Conservation (phyloP, 1,140 invertebrate species). For the Cotesia vestalis region DNA sequence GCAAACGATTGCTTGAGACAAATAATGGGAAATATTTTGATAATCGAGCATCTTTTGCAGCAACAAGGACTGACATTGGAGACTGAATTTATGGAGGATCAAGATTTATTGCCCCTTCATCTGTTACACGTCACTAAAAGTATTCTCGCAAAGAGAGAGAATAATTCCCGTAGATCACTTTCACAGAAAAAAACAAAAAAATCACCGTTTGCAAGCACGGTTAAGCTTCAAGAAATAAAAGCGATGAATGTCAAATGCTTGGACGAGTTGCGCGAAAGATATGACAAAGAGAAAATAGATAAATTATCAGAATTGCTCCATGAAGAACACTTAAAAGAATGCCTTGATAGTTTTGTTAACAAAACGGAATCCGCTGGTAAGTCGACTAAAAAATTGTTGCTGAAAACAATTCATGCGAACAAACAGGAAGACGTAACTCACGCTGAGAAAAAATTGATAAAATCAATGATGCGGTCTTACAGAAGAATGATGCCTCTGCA, state of each 20-base stretch:
- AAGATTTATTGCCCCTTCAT: constrained; percentile 19
- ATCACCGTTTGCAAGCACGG: constrained; percentile 1
- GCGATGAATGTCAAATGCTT: constrained; percentile 29
- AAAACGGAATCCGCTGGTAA: constrained; percentile 4
- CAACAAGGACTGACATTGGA: constrained; percentile 30
- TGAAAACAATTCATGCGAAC: not conserved
- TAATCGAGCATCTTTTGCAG: constrained; percentile 25
- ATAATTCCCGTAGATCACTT: not conserved
- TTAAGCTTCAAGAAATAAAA: constrained; percentile 17
- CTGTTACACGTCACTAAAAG: constrained; percentile 32
- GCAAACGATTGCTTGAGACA: constrained; percentile 25
- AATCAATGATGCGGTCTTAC: constrained; percentile 19
- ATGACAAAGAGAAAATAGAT: constrained; percentile 15
- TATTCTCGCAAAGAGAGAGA: constrained; percentile 7
- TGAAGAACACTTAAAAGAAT: constrained; percentile 11
- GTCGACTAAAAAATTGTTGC: not conserved
- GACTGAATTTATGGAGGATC: constrained; percentile 26
- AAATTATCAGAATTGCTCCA: constrained; percentile 16
- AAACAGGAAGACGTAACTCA: constrained; percentile 9
- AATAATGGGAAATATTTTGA: constrained; percentile 26
- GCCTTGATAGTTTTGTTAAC: constrained; percentile 13
- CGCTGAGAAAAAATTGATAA: constrained; percentile 25
- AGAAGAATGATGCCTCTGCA: constrained; percentile 13
- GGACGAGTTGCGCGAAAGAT: constrained; percentile 21
- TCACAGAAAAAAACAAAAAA: not conserved